Base-by-base conservation (phyloP, 1,140 invertebrate species). In the Eriocheir sinensis region DNA sequence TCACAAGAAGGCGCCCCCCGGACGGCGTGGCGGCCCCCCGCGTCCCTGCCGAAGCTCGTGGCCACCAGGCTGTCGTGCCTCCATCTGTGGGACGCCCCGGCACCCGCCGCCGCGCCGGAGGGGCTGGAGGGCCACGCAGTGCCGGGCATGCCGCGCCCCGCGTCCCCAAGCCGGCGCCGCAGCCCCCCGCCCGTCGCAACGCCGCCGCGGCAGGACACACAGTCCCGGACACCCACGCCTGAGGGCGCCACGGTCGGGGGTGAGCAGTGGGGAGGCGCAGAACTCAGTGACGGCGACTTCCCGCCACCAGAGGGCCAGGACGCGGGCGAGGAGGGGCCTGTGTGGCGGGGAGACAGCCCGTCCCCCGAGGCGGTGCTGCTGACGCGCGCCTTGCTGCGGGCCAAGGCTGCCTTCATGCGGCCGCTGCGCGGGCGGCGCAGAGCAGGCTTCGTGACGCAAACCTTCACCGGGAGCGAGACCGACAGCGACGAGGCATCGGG, bases 401-500 rank as follows among this genome's bases (percentile, higher is more conserved):
- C 81, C 4, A 80, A 83, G 9, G 40, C 8, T 6, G 86, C 48
- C 36, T 86, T 93, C 2, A 83, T 93, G 81, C 40, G 85, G 34
- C 72, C 85, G 32, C 44, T 93, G 9, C 83, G 41, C 32, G 48
- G 81, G 9, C 85, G 72, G 38, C 80, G 40, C 48, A 80, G 60
- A 21, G n/a, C 60, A 1, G 60, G n/a, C 21, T n/a, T 72, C n/a
- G n/a, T n/a, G 0, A 6, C 17, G 21, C 21, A n/a, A n/a, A 48
- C 44, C 4, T 21, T 21, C 12, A n/a, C 60, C 4, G 60, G n/a
- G 60, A 72, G 60, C 27, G 60, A 72, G 60, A 72, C 48, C 27
- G 89, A 38, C 3, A 72, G 32, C 38, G 89, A 90, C 3, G 38
- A 89, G 1, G n/a, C 4, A 8, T 17, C 30, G 8, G 12, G 9